phyloP scores from a whole-genome alignment of 2,888 invertebrate species.

The Rotaria macrura region DNA sequence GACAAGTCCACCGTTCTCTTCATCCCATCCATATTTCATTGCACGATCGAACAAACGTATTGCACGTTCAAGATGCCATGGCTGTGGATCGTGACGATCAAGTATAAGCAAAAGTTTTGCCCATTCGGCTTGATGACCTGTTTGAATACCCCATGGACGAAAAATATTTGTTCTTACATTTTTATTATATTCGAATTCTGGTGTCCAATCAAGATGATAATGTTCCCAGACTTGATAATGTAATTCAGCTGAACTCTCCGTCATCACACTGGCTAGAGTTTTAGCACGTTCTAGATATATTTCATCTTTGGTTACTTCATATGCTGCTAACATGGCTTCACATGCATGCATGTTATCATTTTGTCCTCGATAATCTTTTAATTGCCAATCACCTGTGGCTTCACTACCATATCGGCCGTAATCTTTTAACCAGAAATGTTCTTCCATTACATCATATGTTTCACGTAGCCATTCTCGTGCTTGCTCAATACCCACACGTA shows the following conservation, averaged over 20 bases:
- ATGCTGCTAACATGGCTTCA: constrained; percentile 12
- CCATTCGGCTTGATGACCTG: constrained; percentile 4
- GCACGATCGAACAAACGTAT: constrained; percentile 13
- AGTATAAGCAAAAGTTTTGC: neutral
- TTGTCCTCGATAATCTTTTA: neutral
- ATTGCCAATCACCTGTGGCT: neutral
- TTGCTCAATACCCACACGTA: neutral
- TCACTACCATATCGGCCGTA: neutral
- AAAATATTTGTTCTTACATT: constrained; percentile 14
- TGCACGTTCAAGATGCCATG: neutral
- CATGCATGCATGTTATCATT: constrained; percentile 18
- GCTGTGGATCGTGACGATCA: neutral
- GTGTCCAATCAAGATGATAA: neutral
- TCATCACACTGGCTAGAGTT: neutral
- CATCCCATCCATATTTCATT: constrained; percentile 17
- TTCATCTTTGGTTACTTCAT: neutral
- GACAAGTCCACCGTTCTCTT: neutral
- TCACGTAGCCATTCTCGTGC: constrained; percentile 14
- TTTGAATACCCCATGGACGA: constrained; percentile 19
- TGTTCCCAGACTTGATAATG: neutral
- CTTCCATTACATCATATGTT: neutral
- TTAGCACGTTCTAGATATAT: neutral
- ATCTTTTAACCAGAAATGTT: constrained; percentile 1
- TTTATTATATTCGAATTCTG: constrained; percentile 8
- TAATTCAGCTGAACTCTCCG: neutral